Conservation (phyloP, 92 coral and sea anemone genomes). For the Epizoanthus rinbou region DNA sequence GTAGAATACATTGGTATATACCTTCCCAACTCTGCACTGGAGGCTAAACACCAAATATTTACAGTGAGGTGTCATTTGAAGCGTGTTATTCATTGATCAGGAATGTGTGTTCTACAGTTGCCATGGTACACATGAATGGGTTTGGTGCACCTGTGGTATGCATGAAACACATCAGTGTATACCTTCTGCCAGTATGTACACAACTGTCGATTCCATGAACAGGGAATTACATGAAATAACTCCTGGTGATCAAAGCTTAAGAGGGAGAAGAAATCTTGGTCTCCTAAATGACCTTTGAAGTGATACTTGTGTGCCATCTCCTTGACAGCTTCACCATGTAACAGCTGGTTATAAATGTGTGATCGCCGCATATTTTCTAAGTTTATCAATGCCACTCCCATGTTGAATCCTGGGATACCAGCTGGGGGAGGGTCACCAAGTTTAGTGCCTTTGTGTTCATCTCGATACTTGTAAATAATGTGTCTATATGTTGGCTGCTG, state of each 20-base stretch:
- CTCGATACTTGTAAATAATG: constrained; percentile 59
- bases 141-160: constrained; percentile 73
- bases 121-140: constrained; percentile 93
- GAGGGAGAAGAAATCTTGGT: constrained; percentile 86
- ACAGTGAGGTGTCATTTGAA: no score
- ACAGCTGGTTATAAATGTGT: constrained; percentile 51
- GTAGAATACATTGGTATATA: no score
- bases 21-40: no score
- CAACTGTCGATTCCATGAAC: constrained; percentile 95
- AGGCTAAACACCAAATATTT: no score
- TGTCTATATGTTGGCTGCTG: constrained; percentile 90
- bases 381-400: constrained; percentile 79
- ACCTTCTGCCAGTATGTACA: constrained; percentile 89
- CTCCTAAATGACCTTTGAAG: constrained; percentile 88
- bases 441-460: constrained; percentile 62
- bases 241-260: constrained; percentile 69
- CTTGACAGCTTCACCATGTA: constrained; percentile 44
- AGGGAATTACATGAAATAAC: constrained; percentile 76
- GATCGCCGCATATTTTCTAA: constrained; percentile 75
- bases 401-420: constrained; percentile 89
- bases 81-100: constrained; percentile 25
- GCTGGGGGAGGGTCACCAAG: constrained; percentile 87
- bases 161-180: constrained; percentile 68
- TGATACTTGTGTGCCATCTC: constrained; percentile 63
- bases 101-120: constrained; percentile 82